Conservation (phyloP, 1,140 invertebrate genomes). For the Scaptomyza graminum region DNA sequence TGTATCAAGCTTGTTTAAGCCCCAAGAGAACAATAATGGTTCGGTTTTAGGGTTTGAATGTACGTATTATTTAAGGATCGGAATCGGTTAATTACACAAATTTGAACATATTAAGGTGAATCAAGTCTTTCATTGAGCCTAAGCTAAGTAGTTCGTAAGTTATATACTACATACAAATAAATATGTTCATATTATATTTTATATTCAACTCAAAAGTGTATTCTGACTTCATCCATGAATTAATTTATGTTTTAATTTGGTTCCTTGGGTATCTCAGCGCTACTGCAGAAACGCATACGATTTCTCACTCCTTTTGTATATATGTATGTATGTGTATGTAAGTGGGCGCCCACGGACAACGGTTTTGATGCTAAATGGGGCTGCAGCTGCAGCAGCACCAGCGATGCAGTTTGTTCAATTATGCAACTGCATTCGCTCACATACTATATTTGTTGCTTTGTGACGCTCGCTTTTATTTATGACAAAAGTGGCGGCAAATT, state of each 20-base stretch:
- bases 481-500: slow-evolving; percentile 71
- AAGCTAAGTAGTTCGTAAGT: no score
- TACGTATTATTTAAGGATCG: no score
- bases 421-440: slow-evolving; percentile 52
- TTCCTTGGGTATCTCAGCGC: slow-evolving; percentile 33
- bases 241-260: slow-evolving; percentile 33
- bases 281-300: slow-evolving; percentile 34
- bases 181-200: no score
- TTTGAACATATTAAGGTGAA: no score
- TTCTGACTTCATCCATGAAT: background rate
- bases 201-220: background rate
- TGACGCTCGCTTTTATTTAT: slow-evolving; percentile 63
- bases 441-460: slow-evolving; percentile 33
- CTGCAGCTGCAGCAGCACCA: slow-evolving; percentile 58
- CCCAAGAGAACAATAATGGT: no score
- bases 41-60: no score
- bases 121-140: no score
- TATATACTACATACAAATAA: no score
- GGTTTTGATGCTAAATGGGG: slow-evolving; percentile 32
- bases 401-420: slow-evolving; percentile 49
- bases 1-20: no score
- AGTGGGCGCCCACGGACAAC: slow-evolving; percentile 59
- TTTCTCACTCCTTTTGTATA: slow-evolving; percentile 30
- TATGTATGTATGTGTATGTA: slow-evolving; percentile 4
- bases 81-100: no score